These are phyloP conservation scores for Nomada fucata DNA, from an alignment of 2,888 invertebrate genomes.

Conservation along the genomic window DNA sequence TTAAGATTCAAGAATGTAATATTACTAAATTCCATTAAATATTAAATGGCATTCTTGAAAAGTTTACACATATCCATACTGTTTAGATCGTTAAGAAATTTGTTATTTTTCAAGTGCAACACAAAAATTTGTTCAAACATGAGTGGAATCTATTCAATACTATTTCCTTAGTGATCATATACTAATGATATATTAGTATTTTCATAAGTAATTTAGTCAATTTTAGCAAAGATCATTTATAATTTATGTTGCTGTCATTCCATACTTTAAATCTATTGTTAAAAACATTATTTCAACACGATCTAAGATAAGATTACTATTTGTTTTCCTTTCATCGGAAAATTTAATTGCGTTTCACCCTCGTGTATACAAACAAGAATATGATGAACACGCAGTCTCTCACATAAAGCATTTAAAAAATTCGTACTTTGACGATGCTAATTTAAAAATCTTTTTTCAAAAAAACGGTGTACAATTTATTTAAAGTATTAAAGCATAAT, in stretches of 20 bases:
- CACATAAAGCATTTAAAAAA: conserved; percentile 75
- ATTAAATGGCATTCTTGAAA: not conserved
- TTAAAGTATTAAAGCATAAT: conserved; percentile 18
- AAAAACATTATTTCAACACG: conserved; percentile 8
- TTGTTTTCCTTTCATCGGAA: not conserved
- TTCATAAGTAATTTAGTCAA: not conserved
- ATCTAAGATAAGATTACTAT: not conserved
- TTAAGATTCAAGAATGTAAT: not conserved
- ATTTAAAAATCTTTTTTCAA: not conserved
- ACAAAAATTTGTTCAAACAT: not conserved
- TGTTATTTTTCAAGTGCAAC: not conserved
- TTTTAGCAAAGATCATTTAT: not conserved
- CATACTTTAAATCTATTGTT: not conserved
- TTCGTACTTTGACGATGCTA: conserved; percentile 68
- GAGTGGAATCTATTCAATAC: not conserved
- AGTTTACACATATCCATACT: not conserved
- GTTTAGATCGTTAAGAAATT: conserved; percentile 11
- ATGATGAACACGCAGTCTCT: conserved; percentile 75
- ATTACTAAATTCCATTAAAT: not conserved
- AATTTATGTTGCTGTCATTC: not conserved
- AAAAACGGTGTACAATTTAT: not conserved
- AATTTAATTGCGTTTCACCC: not conserved
- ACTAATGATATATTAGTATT: not conserved
- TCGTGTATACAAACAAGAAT: conserved; percentile 71
- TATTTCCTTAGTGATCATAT: not conserved